These are phyloP conservation scores for Oplegnathus fasciatus DNA, from an alignment of 2,113 vertebrate genomes.

Conservation along the genomic window DNA sequence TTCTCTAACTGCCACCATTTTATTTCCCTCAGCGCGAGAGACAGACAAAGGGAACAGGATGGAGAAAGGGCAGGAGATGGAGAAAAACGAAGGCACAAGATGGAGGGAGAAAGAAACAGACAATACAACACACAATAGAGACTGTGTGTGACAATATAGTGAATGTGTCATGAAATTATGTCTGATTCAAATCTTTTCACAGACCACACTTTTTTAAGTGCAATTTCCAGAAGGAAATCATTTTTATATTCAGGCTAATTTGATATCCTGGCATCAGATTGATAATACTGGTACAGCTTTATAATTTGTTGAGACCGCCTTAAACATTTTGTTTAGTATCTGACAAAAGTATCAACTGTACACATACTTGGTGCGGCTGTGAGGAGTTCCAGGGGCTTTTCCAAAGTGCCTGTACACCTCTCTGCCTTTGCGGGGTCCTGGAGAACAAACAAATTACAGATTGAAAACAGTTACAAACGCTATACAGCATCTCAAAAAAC, in stretches of 20 bases:
- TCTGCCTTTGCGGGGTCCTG: slow-evolving; percentile 92
- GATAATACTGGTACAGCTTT: neutral
- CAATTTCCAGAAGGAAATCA: neutral
- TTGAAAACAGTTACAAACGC: neutral
- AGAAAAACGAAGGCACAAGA: neutral
- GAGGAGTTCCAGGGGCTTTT: slow-evolving; percentile 92
- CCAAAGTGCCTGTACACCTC: slow-evolving; percentile 95
- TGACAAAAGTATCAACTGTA: slow-evolving; percentile 10
- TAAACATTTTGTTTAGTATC: neutral
- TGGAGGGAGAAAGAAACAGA: no score
- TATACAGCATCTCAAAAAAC: neutral
- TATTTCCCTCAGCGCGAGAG: neutral
- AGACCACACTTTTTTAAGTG: no score
- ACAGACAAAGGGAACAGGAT: neutral
- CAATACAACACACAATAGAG: neutral
- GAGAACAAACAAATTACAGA: slow-evolving; percentile 6
- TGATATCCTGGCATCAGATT: neutral
- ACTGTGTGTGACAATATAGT: neutral
- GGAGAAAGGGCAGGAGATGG: no score
- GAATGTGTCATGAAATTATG: neutral
- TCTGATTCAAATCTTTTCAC: no score
- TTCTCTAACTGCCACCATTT: no score
- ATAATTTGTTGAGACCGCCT: neutral
- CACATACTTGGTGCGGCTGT: slow-evolving; percentile 94
- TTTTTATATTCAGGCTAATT: neutral